Conservation (phyloP, 2,888 invertebrate genomes). For the Rhaphigaster nebulosa region DNA sequence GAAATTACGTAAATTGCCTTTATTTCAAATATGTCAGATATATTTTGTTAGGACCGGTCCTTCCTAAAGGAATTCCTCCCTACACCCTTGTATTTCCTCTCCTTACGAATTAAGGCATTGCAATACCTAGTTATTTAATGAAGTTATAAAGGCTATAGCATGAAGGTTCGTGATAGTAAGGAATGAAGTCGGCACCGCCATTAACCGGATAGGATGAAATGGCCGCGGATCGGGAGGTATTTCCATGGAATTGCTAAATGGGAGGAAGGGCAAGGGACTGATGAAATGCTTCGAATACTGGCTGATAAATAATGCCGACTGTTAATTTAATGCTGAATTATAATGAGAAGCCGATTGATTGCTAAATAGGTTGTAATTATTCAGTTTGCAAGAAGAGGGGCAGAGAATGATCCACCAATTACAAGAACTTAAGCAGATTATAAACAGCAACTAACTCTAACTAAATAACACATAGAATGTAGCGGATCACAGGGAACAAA, state of each 20-base stretch:
- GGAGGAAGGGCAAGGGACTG: neutral
- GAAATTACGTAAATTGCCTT: too few relatives aligned
- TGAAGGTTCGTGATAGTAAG: neutral
- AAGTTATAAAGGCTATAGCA: neutral
- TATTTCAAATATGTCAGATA: too few relatives aligned
- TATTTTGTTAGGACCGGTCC: too few relatives aligned
- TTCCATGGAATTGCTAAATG: conserved; percentile 10
- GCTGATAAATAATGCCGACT: neutral
- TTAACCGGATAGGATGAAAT: conserved; percentile 4
- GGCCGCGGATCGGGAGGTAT: neutral
- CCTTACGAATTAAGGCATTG: too few relatives aligned
- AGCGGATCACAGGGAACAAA: too few relatives aligned
- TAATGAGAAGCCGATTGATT: conserved; percentile 5
- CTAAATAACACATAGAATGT: too few relatives aligned
- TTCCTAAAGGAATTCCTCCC: too few relatives aligned
- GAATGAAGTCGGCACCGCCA: neutral
- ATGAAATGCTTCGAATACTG: conserved; percentile 27
- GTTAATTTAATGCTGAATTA: conserved; percentile 7
- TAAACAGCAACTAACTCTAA: too few relatives aligned
- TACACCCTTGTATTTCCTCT: too few relatives aligned
- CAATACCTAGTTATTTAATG: neutral
- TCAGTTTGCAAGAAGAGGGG: neutral
- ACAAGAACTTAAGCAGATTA: too few relatives aligned
- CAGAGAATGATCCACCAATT: neutral
- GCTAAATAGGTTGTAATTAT: neutral